Conservation (phyloP, 1,140 invertebrate species). For the Periplaneta americana region DNA sequence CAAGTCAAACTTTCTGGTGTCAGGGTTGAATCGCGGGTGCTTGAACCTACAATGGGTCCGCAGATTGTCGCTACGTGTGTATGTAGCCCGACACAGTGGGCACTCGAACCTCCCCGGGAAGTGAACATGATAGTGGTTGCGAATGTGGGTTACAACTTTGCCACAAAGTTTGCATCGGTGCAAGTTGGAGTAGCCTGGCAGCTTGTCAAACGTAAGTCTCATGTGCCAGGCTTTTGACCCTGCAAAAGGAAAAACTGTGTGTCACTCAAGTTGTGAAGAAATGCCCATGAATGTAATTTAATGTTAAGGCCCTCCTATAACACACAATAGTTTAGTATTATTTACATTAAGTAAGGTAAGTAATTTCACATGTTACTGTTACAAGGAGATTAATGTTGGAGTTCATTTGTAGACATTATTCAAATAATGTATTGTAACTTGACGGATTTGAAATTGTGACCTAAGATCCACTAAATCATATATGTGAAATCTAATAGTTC, state of each 20-base stretch:
- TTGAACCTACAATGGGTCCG: slow-evolving; percentile 85
- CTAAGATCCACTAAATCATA: too few species aligned
- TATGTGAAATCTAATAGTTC: too few species aligned
- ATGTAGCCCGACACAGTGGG: slow-evolving; percentile 77
- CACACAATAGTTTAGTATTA: background rate
- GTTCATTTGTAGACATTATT: background rate
- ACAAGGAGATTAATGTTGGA: background rate
- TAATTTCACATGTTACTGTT: background rate
- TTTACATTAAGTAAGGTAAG: too few species aligned
- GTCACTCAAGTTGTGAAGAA: background rate
- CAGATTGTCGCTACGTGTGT: slow-evolving; percentile 82
- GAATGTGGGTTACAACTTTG: slow-evolving; percentile 85
- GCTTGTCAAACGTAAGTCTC: slow-evolving; percentile 83
- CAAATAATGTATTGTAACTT: too few species aligned
- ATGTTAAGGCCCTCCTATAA: background rate
- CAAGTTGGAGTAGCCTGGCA: slow-evolving; percentile 75
- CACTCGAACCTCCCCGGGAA: slow-evolving; percentile 84
- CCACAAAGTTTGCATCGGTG: slow-evolving; percentile 86
- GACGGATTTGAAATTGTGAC: too few species aligned
- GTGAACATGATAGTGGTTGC: slow-evolving; percentile 86
- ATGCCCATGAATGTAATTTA: background rate
- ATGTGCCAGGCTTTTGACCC: slow-evolving; percentile 88
- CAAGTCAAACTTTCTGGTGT: slow-evolving; percentile 73
- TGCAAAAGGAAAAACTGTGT: slow-evolving; percentile 54
- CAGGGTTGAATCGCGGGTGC: slow-evolving; percentile 71